Evolutionary conservation across 1,140 invertebrate genomes (phyloP).

Genomic region (Acyrthosiphon pisum): DNA sequence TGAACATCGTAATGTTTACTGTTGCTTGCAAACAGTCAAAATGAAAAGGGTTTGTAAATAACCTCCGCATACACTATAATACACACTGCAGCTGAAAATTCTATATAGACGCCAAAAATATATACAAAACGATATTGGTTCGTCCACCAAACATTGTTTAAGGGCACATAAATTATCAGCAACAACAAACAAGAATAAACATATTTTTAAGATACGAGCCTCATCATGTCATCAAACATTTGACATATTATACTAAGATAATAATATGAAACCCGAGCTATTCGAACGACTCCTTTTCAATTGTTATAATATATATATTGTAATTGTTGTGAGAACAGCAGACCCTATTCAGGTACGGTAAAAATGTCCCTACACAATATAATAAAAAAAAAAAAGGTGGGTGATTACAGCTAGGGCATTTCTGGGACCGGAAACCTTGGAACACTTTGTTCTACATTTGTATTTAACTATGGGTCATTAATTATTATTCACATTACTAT

Average conservation of each 20-base stretch:
- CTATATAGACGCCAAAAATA: background rate
- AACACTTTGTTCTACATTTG: conserved; percentile 11
- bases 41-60: background rate
- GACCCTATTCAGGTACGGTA: background rate
- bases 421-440: background rate
- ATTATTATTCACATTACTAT: conserved; percentile 1
- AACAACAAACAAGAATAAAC: background rate
- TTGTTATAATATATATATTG: background rate
- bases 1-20: background rate
- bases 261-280: background rate
- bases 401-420: background rate
- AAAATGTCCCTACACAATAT: background rate
- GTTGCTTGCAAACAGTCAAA: background rate
- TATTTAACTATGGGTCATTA: conserved; percentile 16
- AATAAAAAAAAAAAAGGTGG: background rate
- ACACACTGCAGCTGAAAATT: background rate
- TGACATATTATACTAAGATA: background rate
- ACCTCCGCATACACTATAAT: background rate
- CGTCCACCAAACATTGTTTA: background rate
- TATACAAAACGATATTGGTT: background rate
- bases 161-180: background rate
- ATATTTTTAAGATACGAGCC: background rate
- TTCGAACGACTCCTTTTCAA: background rate
- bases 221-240: background rate
- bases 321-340: background rate